A percentile compares a stretch with the other conserved stretches of the same genome.
These are phyloP conservation scores for Drosophila limbata DNA, from an alignment of 2,888 invertebrate genomes.

Conservation along the genomic window DNA sequence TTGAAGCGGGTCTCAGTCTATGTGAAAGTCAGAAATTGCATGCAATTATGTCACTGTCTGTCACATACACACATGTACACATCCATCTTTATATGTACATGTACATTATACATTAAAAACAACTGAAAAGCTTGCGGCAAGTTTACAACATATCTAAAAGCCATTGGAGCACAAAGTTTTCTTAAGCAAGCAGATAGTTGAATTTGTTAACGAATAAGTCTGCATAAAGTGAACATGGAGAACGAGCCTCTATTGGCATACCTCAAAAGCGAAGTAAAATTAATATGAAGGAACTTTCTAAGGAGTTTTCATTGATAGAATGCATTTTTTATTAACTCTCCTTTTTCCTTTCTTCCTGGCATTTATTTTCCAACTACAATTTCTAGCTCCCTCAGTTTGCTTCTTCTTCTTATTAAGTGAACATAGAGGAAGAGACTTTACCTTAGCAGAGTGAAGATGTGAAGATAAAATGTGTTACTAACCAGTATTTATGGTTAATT, in stretches of 20 bases:
- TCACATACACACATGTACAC: conserved; percentile 1
- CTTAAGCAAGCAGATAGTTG: conserved; percentile 23
- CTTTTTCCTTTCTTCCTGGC: no score
- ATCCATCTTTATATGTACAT: background rate
- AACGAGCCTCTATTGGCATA: background rate
- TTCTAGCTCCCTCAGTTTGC: no score
- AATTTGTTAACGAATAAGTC: conserved; percentile 1
- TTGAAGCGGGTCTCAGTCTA: conserved; percentile 68
- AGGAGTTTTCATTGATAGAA: background rate
- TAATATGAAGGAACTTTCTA: background rate
- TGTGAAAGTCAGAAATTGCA: conserved; percentile 52
- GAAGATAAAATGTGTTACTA: no score
- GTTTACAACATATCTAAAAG: conserved; percentile 37
- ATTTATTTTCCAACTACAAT: no score
- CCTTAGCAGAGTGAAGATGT: no score
- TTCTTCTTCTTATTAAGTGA: no score
- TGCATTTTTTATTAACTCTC: no score
- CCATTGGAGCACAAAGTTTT: conserved; percentile 40
- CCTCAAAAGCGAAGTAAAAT: background rate
- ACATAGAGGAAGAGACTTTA: no score
- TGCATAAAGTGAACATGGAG: conserved; percentile 1
- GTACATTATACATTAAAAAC: background rate
- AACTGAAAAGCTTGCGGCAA: conserved; percentile 20
- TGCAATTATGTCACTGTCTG: conserved; percentile 57
- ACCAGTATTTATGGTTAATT: no score